Base-by-base conservation (phyloP, 2,797 vertebrate genomes). In the Centropyge bicolor region DNA sequence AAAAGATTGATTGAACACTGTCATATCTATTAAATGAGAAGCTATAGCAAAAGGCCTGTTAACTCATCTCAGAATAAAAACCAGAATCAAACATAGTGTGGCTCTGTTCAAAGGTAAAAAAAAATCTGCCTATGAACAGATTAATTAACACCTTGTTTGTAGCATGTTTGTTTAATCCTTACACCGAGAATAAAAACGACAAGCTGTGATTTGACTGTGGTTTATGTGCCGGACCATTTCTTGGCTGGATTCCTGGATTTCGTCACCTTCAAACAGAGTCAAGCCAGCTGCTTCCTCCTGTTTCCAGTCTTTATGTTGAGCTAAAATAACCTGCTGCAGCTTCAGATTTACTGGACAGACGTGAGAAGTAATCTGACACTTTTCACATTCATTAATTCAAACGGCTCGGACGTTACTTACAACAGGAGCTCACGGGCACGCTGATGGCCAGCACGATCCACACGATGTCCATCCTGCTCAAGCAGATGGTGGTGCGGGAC, bases 391-490 rank as follows among this genome's bases (percentile, higher is more conserved):
- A 60, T 65, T 35, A 13, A 36, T 56, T 60, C 1, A 36, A 20
- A n/a, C 0, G 82, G 70, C 57, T 67, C 14, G 36, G 27, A 20
- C 31, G 61, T 67, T 91, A 99, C 98, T 99, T 92, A 99, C 98
- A 99, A 90, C 98, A 99, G 1, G 97, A 97, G 59, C 98, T 98
- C 93, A 99, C 97, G 56, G 97, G 96, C 80, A 99, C 97, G 1
- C 97, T 98, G 95, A 99, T 97, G 79, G 97, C 97, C 88, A 99
- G 89, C 88, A 99, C 96, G 78, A 99, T 97, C 98, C 98, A 99
- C 89, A 96, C 96, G 48, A 99, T 96, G 91, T 99, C 98, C 96
- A 99, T 96, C 95, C 96, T 97, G 95, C 96, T 97, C 86, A 99
- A 92, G 86, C 98, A 99, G 95, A 99, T 97, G 84, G 96, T 95